These are phyloP conservation scores for Neostethus bicornis DNA, from an alignment of 2,797 vertebrate species.

Conservation along the genomic window DNA sequence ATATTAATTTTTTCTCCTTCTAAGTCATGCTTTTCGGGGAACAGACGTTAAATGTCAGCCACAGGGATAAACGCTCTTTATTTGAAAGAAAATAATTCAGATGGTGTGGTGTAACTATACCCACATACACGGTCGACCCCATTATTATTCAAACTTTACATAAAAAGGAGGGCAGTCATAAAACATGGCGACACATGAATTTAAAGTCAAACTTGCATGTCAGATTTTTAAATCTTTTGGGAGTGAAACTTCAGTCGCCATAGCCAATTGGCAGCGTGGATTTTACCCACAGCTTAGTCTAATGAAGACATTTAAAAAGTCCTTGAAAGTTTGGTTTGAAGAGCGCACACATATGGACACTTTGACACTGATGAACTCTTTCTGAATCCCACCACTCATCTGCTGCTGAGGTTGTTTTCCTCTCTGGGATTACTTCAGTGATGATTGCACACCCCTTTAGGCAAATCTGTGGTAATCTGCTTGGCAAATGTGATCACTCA, in stretches of 20 bases:
- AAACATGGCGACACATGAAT: constrained; percentile 14
- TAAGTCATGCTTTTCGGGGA: constrained; percentile 49
- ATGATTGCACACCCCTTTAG: constrained; percentile 37
- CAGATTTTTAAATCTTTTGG: constrained; percentile 31
- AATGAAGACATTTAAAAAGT: constrained; percentile 53
- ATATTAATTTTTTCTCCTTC: constrained; percentile 63
- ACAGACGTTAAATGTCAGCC: constrained; percentile 50
- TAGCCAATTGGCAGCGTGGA: constrained; percentile 37
- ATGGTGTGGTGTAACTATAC: constrained; percentile 18
- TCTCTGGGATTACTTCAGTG: constrained; percentile 47
- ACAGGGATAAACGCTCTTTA: constrained; percentile 34
- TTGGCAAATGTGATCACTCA: constrained; percentile 39
- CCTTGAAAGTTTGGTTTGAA: constrained; percentile 45
- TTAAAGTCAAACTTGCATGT: constrained; percentile 10
- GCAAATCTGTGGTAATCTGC: constrained; percentile 34
- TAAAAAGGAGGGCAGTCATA: background rate
- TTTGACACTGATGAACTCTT: constrained; percentile 61
- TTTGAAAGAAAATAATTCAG: constrained; percentile 37
- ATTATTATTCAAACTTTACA: constrained; percentile 33
- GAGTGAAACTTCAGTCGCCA: constrained; percentile 30
- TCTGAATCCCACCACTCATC: constrained; percentile 62
- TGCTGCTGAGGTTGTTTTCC: constrained; percentile 34
- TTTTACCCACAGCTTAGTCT: constrained; percentile 43
- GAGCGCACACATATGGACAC: constrained; percentile 60
- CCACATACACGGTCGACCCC: constrained; percentile 15